phyloP scores from a whole-genome alignment of 2,797 vertebrate species.

The Paguma larvata region DNA sequence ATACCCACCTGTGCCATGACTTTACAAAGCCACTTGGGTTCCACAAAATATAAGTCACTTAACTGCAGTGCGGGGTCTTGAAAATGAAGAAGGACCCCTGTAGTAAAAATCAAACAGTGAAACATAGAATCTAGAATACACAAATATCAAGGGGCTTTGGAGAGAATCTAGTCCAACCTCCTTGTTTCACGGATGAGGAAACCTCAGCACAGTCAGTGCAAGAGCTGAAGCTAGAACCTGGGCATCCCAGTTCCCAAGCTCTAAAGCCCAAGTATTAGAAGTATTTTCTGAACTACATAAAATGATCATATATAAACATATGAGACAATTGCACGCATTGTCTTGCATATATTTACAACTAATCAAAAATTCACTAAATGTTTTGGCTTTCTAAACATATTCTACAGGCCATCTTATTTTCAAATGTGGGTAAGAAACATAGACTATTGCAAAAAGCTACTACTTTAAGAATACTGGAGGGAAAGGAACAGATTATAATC shows the following conservation, averaged over 20 bases:
- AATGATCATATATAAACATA: background rate
- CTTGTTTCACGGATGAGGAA: background rate
- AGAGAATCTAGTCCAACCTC: background rate
- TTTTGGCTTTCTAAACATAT: background rate
- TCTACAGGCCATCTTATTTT: background rate
- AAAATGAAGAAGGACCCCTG: conserved; percentile 97
- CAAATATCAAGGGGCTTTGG: background rate
- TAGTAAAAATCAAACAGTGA: conserved; percentile 33
- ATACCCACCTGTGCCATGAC: conserved; percentile 95
- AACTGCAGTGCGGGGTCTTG: conserved; percentile 96
- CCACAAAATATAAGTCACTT: conserved; percentile 96
- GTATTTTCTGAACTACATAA: background rate
- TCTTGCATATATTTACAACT: background rate
- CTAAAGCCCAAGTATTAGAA: background rate
- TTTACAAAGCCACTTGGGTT: conserved; percentile 98
- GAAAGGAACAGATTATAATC: background rate
- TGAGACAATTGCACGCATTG: background rate
- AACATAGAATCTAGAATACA: background rate
- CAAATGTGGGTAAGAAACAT: conserved; percentile 30
- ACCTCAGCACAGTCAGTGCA: background rate
- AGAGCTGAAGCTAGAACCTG: background rate
- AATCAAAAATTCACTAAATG: background rate
- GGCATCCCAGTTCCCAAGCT: background rate
- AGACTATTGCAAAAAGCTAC: background rate
- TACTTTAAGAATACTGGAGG: background rate